These are phyloP conservation scores for Brenthis hecate DNA, from an alignment of 2,888 invertebrate species.

Conservation along the genomic window DNA sequence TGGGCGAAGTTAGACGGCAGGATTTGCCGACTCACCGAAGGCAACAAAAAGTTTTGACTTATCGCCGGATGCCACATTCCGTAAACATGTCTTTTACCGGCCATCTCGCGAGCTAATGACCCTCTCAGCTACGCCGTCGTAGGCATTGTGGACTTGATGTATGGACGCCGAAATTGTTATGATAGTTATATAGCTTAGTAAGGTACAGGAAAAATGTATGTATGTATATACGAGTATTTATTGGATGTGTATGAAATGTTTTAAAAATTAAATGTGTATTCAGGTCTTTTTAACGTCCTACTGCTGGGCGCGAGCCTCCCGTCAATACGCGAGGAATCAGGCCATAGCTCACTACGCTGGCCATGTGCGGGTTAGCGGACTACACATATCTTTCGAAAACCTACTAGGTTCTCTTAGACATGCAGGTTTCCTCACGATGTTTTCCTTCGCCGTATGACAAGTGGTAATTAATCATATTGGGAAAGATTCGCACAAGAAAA, in stretches of 20 bases:
- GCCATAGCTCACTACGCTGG: too few species aligned
- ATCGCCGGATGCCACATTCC: constrained; percentile 48
- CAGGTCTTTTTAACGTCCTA: too few species aligned
- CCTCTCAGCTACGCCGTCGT: neutral
- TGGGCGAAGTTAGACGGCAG: constrained; percentile 69
- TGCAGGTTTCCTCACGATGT: too few species aligned
- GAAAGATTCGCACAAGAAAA: too few species aligned
- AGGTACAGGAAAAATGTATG: neutral
- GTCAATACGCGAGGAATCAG: too few species aligned
- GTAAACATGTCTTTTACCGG: constrained; percentile 67
- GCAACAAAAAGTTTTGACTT: constrained; percentile 72
- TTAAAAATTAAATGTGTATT: too few species aligned
- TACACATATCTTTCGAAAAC: too few species aligned
- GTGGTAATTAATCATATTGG: too few species aligned
- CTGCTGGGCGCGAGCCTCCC: too few species aligned
- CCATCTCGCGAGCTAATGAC: constrained; percentile 11
- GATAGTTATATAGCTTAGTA: neutral
- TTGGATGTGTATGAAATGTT: neutral
- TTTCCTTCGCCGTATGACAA: too few species aligned
- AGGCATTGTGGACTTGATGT: constrained; percentile 4
- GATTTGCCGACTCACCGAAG: constrained; percentile 69
- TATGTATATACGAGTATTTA: neutral
- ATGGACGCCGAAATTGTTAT: neutral
- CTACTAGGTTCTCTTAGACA: too few species aligned
- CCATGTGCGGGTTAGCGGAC: too few species aligned